phyloP scores from a whole-genome alignment of 2,113 vertebrate species.

The Dryoscopus gambensis region DNA sequence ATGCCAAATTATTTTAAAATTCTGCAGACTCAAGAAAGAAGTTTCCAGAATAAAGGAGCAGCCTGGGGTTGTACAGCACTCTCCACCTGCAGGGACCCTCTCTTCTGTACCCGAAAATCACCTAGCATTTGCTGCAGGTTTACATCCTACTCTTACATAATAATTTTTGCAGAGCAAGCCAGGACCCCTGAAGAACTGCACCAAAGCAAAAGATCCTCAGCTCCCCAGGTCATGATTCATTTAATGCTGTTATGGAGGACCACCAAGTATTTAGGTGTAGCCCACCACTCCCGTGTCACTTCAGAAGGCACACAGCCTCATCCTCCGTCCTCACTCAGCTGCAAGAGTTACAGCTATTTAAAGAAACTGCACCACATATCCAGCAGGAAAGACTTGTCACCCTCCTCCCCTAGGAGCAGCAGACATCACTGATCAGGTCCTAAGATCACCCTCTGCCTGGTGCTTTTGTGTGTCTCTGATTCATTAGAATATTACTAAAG shows the following conservation, averaged over 20 bases:
- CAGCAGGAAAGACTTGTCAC: not conserved
- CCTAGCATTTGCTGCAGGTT: not conserved
- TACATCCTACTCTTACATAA: not conserved
- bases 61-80: not conserved
- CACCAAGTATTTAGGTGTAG: not conserved
- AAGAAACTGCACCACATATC: not conserved
- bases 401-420: not conserved
- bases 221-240: not conserved
- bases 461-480: not conserved
- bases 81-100: not conserved
- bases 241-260: accelerated
- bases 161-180: not conserved
- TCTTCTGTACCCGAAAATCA: not conserved
- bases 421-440: not conserved
- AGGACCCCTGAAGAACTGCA: not conserved
- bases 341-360: not conserved
- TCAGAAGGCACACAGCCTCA: not conserved
- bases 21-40: not conserved
- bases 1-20: constrained; percentile 27
- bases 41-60: not conserved
- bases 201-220: not conserved
- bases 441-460: not conserved
- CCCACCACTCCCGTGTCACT: accelerated
- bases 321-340: not conserved
- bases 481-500: constrained; percentile 13